phyloP scores from a whole-genome alignment of 2,113 vertebrate genomes.

The Boulengeromyrus knoepffleri region DNA sequence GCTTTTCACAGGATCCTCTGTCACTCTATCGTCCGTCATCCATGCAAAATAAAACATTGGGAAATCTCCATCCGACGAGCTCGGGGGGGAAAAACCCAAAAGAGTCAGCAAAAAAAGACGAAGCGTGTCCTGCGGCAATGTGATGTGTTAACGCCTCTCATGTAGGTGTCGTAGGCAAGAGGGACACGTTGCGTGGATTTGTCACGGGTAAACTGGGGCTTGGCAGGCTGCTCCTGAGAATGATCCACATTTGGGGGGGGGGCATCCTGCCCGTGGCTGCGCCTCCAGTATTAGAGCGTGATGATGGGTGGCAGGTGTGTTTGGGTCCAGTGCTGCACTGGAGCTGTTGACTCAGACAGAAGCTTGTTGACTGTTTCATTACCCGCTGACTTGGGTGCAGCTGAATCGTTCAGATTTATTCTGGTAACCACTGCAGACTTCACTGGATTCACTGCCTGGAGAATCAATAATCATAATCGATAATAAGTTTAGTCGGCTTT shows the following conservation, averaged over 20 bases:
- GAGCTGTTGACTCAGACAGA: conserved; percentile 59
- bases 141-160: conserved; percentile 33
- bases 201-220: conserved; percentile 60
- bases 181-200: conserved; percentile 57
- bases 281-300: conserved; percentile 57
- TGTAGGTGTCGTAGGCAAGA: conserved; percentile 44
- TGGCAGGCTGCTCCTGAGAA: conserved; percentile 44
- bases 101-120: not conserved
- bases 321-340: not conserved
- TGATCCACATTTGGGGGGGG: conserved; percentile 39
- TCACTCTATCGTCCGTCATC: not conserved
- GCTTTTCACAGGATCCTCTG: not conserved
- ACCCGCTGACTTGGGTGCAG: conserved; percentile 60
- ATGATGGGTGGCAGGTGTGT: not conserved
- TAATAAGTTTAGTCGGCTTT: conserved; percentile 65
- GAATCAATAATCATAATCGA: conserved; percentile 57
- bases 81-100: not conserved
- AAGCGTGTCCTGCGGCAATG: too few species aligned
- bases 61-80: not conserved
- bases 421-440: conserved; percentile 68
- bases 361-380: conserved; percentile 60
- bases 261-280: not conserved
- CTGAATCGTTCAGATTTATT: conserved; percentile 68
- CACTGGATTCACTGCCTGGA: conserved; percentile 67
- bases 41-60: not conserved